A percentile compares a stretch with the other conserved stretches of the same genome.
phyloP scores from a whole-genome alignment of 2,113 vertebrate species.

The Rhodinocichla rosea region DNA sequence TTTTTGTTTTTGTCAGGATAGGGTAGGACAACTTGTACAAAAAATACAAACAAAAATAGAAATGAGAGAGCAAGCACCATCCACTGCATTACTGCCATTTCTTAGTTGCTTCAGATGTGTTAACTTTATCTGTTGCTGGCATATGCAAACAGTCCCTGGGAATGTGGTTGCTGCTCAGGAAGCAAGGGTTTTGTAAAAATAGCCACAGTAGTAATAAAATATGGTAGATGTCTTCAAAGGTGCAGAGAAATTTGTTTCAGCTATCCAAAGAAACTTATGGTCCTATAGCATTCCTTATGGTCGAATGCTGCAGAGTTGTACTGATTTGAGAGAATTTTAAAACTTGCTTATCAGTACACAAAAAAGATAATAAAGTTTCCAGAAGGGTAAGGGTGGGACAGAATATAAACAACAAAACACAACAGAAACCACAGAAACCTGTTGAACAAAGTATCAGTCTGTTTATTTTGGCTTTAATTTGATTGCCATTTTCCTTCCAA shows the following conservation, averaged over 20 bases:
- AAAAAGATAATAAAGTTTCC: neutral
- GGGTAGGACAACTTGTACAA: neutral
- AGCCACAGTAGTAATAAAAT: neutral
- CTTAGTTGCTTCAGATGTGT: neutral
- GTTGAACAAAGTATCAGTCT: neutral
- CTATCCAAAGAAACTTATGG: neutral
- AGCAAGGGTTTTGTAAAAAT: constrained; percentile 11
- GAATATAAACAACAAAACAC: neutral
- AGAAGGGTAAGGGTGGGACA: neutral
- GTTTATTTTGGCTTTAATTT: neutral
- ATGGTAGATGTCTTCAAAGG: neutral
- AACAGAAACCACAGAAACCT: neutral
- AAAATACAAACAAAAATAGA: neutral
- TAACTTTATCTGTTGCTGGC: constrained; percentile 30
- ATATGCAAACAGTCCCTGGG: neutral
- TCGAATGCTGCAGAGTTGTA: fast-evolving
- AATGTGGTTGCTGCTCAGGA: constrained; percentile 32
- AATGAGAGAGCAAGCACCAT: neutral
- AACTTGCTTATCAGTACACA: neutral
- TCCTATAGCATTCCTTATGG: neutral
- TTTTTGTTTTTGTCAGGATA: neutral
- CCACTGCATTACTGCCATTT: neutral
- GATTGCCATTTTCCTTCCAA: neutral
- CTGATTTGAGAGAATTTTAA: neutral
- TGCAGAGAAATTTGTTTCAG: neutral